Conservation (phyloP, 2,113 vertebrate species). For the Parus major region DNA sequence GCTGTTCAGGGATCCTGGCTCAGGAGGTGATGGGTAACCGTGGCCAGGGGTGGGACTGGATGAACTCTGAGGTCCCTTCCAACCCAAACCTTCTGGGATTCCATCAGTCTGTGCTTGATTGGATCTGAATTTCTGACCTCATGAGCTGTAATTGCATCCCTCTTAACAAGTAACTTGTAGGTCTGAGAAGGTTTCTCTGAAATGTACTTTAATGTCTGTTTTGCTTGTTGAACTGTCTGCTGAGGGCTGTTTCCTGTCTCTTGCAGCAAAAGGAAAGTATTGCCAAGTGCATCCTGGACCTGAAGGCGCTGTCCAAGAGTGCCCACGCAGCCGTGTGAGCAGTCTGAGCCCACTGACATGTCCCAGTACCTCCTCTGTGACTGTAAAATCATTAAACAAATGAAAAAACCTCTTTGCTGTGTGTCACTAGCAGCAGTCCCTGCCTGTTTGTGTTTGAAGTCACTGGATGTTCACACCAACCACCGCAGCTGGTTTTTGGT, state of each 20-base stretch:
- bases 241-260: conserved; percentile 28
- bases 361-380: background rate
- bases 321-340: conserved; percentile 67
- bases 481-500: accelerated
- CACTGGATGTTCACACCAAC: background rate
- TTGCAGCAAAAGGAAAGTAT: conserved; percentile 94
- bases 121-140: background rate
- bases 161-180: accelerated
- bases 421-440: background rate
- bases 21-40: accelerated
- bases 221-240: background rate
- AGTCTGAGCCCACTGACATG: accelerated
- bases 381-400: conserved; percentile 44
- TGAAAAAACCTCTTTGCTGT: background rate
- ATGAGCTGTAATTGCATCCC: accelerated
- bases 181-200: background rate
- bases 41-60: background rate
- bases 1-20: background rate
- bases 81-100: background rate
- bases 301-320: conserved; percentile 85
- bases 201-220: accelerated
- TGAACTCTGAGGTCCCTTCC: background rate
- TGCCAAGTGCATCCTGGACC: conserved; percentile 91
- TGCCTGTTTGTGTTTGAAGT: background rate
- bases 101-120: background rate